Percentiles rank a stretch among this genome's conserved stretches.
Conservation (phyloP, 2,888 invertebrate species). For the Drosophila subquinaria region DNA sequence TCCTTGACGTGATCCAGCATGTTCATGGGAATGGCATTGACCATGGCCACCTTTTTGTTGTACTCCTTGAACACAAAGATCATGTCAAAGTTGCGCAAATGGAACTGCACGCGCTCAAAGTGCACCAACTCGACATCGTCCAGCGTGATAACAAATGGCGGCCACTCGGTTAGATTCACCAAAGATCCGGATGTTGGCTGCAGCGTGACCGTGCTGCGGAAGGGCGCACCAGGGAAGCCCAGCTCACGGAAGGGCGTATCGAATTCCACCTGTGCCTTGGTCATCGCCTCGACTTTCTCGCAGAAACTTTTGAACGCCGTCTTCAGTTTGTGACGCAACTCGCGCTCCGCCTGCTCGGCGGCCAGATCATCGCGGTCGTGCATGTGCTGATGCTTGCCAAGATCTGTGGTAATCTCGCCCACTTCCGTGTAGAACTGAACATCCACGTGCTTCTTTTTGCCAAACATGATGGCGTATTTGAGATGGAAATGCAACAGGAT, state of each 20-base stretch:
- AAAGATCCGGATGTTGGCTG: conserved; percentile 99
- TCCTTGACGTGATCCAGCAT: conserved; percentile 99
- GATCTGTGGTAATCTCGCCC: conserved; percentile 99
- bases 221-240: conserved; percentile 99
- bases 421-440: conserved; percentile 99
- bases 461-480: conserved; percentile 99
- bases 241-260: conserved; percentile 99
- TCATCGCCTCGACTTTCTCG: conserved; percentile 97
- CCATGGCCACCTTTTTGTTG: conserved; percentile 96
- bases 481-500: conserved; percentile 99
- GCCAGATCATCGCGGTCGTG: conserved; percentile 99
- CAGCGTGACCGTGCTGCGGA: conserved; percentile 96
- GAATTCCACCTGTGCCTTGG: conserved; percentile 98
- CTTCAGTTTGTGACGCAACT: conserved; percentile 97
- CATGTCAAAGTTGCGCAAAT: conserved; percentile 99
- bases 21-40: conserved; percentile 99
- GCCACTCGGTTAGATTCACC: conserved; percentile 99
- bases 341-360: conserved; percentile 99
- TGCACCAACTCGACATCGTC: conserved; percentile 99
- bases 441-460: conserved; percentile 99
- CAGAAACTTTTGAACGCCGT: conserved; percentile 99
- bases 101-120: conserved; percentile 99
- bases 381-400: conserved; percentile 99
- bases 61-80: conserved; percentile 99
- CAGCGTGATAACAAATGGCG: conserved; percentile 98